These are phyloP conservation scores for Graptemys geographica DNA, from an alignment of 2,797 vertebrate genomes.

Conservation along the genomic window DNA sequence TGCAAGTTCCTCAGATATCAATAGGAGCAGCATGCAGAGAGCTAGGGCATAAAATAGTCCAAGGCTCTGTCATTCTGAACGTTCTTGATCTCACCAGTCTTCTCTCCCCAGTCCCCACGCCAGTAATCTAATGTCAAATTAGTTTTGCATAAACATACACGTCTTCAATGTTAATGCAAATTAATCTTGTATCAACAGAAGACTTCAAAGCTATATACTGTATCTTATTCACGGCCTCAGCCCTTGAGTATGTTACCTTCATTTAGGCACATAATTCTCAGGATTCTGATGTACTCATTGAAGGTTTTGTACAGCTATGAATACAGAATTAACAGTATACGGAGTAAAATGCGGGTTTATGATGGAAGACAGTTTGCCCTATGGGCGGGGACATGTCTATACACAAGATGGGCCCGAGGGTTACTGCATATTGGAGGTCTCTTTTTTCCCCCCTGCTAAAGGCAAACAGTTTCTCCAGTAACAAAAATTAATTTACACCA, in stretches of 20 bases:
- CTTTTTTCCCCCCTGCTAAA: not conserved
- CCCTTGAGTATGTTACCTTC: not conserved
- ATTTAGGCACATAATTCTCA: not conserved
- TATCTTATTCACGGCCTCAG: not conserved
- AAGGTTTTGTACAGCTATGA: not conserved
- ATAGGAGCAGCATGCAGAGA: not conserved
- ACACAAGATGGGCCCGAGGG: accelerated
- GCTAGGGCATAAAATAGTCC: not conserved
- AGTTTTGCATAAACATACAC: accelerated
- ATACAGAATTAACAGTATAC: not conserved
- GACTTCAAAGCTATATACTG: not conserved
- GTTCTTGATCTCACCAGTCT: not conserved
- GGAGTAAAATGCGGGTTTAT: not conserved
- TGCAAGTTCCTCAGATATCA: not conserved
- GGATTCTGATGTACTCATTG: not conserved
- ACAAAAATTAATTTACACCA: not conserved
- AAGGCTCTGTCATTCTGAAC: not conserved
- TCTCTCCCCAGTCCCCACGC: not conserved
- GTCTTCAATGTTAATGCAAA: not conserved
- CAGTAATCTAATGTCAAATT: not conserved
- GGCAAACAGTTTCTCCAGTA: not conserved
- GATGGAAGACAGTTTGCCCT: not conserved
- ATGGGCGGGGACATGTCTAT: not conserved
- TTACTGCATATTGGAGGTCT: not conserved
- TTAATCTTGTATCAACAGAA: not conserved